Conservation (phyloP, 2,113 vertebrate genomes). For the Origma solitaria region DNA sequence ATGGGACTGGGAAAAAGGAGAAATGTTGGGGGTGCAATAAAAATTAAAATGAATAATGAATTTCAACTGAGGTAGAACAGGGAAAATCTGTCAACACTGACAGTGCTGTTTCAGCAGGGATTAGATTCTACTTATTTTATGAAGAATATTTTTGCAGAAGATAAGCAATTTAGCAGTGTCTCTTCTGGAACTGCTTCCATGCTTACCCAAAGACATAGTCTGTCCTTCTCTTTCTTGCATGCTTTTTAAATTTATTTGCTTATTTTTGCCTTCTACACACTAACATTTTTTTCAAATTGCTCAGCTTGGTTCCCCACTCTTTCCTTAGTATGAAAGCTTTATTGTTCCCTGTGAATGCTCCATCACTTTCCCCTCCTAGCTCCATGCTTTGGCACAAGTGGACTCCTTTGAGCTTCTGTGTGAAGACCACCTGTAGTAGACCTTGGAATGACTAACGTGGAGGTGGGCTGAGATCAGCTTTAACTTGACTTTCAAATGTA, state of each 20-base stretch:
- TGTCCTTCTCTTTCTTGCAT: background rate
- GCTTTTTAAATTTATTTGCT: background rate
- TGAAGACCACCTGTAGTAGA: constrained; percentile 57
- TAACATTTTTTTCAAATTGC: constrained; percentile 3
- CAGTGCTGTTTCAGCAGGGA: background rate
- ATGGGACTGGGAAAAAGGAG: background rate
- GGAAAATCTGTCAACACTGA: background rate
- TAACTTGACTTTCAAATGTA: constrained; percentile 13
- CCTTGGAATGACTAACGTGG: constrained; percentile 19
- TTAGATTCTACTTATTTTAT: background rate
- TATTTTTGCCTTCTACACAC: background rate
- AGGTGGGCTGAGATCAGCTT: constrained; percentile 40
- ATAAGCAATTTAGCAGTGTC: background rate
- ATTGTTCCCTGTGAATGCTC: constrained; percentile 45
- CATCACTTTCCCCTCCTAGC: background rate
- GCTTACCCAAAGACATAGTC: background rate
- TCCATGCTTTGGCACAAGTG: background rate
- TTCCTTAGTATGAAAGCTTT: constrained; percentile 41
- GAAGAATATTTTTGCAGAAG: background rate
- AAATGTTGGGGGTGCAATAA: background rate
- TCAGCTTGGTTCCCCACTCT: constrained; percentile 1
- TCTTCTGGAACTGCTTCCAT: background rate
- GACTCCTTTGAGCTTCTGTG: constrained; percentile 50
- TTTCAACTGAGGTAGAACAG: background rate
- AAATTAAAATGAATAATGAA: background rate